Base-by-base conservation (phyloP, 2,888 invertebrate genomes). In the Physocephala rufipes region DNA sequence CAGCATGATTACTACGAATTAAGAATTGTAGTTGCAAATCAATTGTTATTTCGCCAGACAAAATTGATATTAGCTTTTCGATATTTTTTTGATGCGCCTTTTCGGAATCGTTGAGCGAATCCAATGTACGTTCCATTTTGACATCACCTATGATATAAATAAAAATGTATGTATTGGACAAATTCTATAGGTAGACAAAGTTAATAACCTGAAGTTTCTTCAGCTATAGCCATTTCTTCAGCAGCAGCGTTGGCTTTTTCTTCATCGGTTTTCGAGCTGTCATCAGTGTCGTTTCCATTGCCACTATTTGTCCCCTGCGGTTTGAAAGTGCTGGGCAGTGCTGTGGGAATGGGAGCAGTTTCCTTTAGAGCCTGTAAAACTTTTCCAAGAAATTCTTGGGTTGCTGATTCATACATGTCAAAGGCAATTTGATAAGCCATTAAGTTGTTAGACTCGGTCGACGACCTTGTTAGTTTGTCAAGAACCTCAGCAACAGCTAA, bases 351-450 rank as follows among this genome's bases (percentile, higher is more conserved):
- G 0, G 95, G 95, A 26, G 95, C 94, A 19, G 94, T 94, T 63
- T 91, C 90, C 79, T 93, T 89, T 9, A 97, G 87, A 21, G 95
- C 94, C 82, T 94, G 92, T 75, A 96, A 86, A 13, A 97, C 95
- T 78, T 94, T 90, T 13, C 93, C 93, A 66, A 99, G 88, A 85
- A 98, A 98, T 84, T 99, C 97, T 86, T 99, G 99, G 1, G 98
- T 98, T 0, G 99, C 99, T 55, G 97, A 97, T 86, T 99, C 99
- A 84, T 99, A 99, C 78, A 99, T 89, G 89, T 99, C 99, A 87
- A 99, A 99, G 0, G 93, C 97, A 80, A 99, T 97, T 88, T 99
- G 99, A 87, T 97, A 99, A 0, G 97, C 97, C 95, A 99, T 98
- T 53, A 99, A 87, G 72, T 94, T 93, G 75, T 91, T 92, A 75